Evolutionary conservation across 2,113 vertebrate species (phyloP).

Genomic region (Fulica atra): DNA sequence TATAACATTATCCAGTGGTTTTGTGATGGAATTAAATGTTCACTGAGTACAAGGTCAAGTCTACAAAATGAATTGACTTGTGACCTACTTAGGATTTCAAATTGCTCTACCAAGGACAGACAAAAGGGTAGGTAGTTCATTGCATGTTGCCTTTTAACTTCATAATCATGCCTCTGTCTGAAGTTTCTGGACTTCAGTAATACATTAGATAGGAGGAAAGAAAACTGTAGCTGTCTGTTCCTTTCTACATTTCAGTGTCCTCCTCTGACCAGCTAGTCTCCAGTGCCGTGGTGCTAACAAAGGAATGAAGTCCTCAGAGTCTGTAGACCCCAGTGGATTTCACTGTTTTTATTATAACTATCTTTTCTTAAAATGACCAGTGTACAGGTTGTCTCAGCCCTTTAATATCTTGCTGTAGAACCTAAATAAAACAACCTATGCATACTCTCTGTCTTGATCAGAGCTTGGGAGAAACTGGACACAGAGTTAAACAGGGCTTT

Average conservation of each 20-base stretch:
- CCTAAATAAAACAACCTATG: constrained; percentile 8
- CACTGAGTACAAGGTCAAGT: constrained; percentile 62
- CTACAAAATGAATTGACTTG: constrained; percentile 18
- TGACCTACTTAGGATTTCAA: constrained; percentile 29
- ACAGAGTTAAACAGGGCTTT: constrained; percentile 58
- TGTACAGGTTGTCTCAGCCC: not conserved
- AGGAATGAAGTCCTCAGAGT: not conserved
- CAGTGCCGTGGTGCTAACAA: not conserved
- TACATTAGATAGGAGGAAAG: not conserved
- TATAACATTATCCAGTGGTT: constrained; percentile 66
- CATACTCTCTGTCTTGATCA: not conserved
- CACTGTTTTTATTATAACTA: not conserved
- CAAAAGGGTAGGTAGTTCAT: not conserved
- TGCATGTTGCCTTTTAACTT: not conserved
- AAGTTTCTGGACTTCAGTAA: not conserved
- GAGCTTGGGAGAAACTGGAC: not conserved
- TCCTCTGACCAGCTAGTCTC: not conserved
- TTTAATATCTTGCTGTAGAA: not conserved
- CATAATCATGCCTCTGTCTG: not conserved
- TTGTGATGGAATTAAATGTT: constrained; percentile 61
- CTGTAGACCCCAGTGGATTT: not conserved
- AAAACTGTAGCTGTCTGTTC: not conserved
- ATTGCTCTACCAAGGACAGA: not conserved
- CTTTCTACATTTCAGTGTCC: not conserved
- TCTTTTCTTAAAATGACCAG: not conserved